Base-by-base conservation (phyloP, 2,888 invertebrate species). In the Isotomurus palustris region DNA sequence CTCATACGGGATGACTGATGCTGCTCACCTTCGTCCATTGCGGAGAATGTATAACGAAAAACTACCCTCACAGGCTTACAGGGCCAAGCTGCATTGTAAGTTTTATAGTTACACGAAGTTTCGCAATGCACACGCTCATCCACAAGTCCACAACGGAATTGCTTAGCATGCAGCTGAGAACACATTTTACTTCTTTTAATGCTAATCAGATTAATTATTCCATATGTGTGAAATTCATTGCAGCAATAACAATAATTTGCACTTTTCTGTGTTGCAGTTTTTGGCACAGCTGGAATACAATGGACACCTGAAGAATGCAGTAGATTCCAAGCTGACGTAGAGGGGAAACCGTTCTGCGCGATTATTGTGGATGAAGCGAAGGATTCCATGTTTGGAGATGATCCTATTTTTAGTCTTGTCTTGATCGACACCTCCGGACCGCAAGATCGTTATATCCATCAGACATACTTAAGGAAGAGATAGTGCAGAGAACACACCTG, bases 351-450 rank as follows among this genome's bases (percentile, higher is more conserved):
- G 14, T 64, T 66, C 38, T 61, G 63, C 53, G 68, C 66, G 43
- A 64, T 68, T n/a, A 62, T 66, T 27, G 57, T 66, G 12, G 66
- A 64, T 43, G 68, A 66, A 48, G 45, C 60, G 3, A 58, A 59
- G 29, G 66, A 66, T 49, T 58, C 58, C 40, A 50, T 66, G 22
- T 49, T 62, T n/a, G 53, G 53, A 48, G 60, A 57, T 10, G 57
- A 62, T 8, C 53, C 60, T 21, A 43, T 62, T 21, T 66, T 65
- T 35, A 64, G 64, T 29, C 47, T 62, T 38, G 64, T 68, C 41
- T 61, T 68, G 10, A 64, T 68, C 48, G 68, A 68, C 53, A 68
- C 68, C 17, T 62, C 63, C 21, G 64, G 66, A 22, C 61, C 62
- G 12, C 62, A 66, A 40, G 68, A 68, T 40, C 59, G 59, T 54